Base-by-base conservation (phyloP, 1,140 invertebrate genomes). In the Caenorhabditis inopinata region DNA sequence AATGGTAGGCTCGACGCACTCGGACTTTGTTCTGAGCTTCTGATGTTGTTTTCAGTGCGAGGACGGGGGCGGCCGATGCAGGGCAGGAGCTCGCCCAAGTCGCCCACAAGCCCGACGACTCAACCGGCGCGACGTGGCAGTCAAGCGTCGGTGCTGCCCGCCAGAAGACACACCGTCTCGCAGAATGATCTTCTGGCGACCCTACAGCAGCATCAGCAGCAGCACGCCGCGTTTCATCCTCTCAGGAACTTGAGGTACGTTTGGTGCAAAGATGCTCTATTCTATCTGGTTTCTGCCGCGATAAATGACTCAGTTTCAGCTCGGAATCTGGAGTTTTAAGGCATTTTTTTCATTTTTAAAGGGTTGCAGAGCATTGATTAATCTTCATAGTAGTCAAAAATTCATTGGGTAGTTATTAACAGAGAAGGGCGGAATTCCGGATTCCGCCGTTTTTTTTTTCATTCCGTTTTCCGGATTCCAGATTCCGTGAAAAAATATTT, bases 11-110 rank as follows among this genome's bases (percentile, higher is more conserved):
- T 74, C 21, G 73, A 62, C 53, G 9, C 45, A 46, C 45, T 46
- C n/a, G 11, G 53, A 62, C 53, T 23, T 21, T 0, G 21, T 14
- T n/a, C n/a, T 74, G 16, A 48, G 11, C 12, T 11, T 51, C n/a
- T 62, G 46, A 74, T n/a, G n/a, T n/a, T n/a, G n/a, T 14, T 81
- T 76, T 76, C 48, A 81, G 82, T 83, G 1, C 49, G 82, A 6
- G 82, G 82, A 38, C n/a, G 82, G 18, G 82, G 82, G 3, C 47
- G 82, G 1, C 82, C 82, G 12, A 83, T 83, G 79, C 82, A 83
- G 18, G 82, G 82, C 11, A 68, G 82, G 16, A 76, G 21, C 4
- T 77, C 80, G 6, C 82, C 79, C 12, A 73, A 53, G 16, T 81
- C 78, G 1, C 82, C 82, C 25, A 58, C 76, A 21, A 49, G 58